Evolutionary conservation across 2,113 vertebrate species (phyloP).

Genomic region (Sebastes fasciatus): DNA sequence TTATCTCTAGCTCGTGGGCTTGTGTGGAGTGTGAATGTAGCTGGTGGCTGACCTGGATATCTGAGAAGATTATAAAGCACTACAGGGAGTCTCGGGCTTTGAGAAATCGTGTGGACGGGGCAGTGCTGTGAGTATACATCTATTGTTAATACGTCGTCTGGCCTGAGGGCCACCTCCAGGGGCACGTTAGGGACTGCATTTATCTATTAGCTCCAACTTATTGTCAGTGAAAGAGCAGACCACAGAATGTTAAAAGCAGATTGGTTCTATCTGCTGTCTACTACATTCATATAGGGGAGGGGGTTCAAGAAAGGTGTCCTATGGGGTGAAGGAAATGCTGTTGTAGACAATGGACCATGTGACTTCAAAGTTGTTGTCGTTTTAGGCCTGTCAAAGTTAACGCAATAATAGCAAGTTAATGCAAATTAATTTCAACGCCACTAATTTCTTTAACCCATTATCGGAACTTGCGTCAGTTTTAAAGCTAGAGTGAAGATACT

Average conservation of each 20-base stretch:
- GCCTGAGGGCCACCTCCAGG: slow-evolving; percentile 41
- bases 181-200: slow-evolving; percentile 30
- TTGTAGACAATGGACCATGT: background rate
- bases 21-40: slow-evolving; percentile 48
- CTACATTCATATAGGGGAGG: background rate
- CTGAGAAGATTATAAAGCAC: slow-evolving; percentile 65
- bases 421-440: too few relatives aligned
- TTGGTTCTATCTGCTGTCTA: background rate
- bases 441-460: too few relatives aligned
- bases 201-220: slow-evolving; percentile 66
- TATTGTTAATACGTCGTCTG: slow-evolving; percentile 52
- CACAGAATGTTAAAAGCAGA: slow-evolving; percentile 33
- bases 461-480: too few relatives aligned
- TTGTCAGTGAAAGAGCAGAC: slow-evolving; percentile 41
- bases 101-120: slow-evolving; percentile 52
- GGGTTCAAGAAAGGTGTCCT: background rate
- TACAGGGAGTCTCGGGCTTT: slow-evolving; percentile 53
- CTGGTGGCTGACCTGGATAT: slow-evolving; percentile 73
- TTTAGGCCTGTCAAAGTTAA: too few relatives aligned
- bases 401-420: too few relatives aligned
- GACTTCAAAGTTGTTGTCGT: background rate
- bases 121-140: slow-evolving; percentile 56
- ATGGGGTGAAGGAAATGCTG: background rate
- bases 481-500: too few relatives aligned
- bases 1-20: slow-evolving; percentile 70